phyloP scores from a whole-genome alignment of 2,797 vertebrate genomes.

The Selene dorsalis region DNA sequence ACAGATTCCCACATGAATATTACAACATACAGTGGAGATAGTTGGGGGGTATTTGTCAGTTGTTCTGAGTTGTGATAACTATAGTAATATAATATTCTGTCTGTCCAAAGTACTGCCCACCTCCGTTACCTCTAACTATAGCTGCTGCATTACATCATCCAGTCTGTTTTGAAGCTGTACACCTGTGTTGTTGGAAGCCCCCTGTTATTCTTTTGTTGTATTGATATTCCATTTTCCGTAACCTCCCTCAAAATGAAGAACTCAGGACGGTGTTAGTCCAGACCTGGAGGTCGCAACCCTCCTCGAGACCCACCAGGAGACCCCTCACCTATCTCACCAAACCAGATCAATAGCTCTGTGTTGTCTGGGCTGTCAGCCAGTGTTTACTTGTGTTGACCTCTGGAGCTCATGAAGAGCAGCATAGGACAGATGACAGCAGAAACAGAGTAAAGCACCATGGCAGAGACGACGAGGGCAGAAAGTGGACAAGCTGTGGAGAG shows the following conservation, averaged over 20 bases:
- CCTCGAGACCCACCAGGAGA: conserved; percentile 58
- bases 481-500: conserved; percentile 51
- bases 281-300: conserved; percentile 66
- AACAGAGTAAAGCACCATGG: conserved; percentile 49
- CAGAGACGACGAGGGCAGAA: conserved; percentile 55
- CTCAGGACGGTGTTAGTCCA: conserved; percentile 43
- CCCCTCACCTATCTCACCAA: conserved; percentile 62
- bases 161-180: background rate
- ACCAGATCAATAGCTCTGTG: conserved; percentile 74
- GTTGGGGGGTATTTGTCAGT: background rate
- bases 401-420: conserved; percentile 58
- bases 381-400: conserved; percentile 76
- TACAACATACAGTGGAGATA: background rate
- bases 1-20: background rate
- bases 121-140: background rate
- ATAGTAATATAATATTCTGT: background rate
- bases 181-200: conserved; percentile 29
- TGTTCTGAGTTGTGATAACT: background rate
- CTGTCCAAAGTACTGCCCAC: background rate
- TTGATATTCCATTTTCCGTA: conserved; percentile 34
- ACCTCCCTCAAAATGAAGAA: conserved; percentile 39
- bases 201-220: conserved; percentile 31
- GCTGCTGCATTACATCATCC: background rate
- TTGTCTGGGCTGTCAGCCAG: conserved; percentile 67
- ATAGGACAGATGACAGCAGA: conserved; percentile 61